Base-by-base conservation (phyloP, 2,888 invertebrate genomes). In the Diploptera punctata region DNA sequence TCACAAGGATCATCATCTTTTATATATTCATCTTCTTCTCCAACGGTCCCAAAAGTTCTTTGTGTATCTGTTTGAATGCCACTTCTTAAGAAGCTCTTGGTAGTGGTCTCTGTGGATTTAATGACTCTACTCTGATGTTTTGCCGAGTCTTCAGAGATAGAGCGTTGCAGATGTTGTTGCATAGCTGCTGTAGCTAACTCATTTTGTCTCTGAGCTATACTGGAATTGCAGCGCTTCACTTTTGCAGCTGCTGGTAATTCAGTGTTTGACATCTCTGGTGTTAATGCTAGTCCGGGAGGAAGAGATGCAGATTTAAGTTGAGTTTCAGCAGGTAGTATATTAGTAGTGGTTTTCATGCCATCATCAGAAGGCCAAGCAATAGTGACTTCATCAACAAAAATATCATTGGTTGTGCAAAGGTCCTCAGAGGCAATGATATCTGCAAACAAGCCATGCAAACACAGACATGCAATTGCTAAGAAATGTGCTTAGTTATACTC, bases 301-400 rank as follows among this genome's bases (percentile, higher is more conserved):
- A 90, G 82, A 74, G 90, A 90, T 33, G 89, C 88, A 74, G 89
- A 90, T 81, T 90, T 90, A 77, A 88, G 79, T 82, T 87, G 87
- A 38, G 84, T 84, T 79, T 89, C 88, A 77, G 79, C 82, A 0
- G 86, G 84, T 16, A 83, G 81, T 26, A 18, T 16, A n/a, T 65
- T 65, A 47, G 47, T n/a, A 26, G 26, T 21, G 38, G 33, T 9
- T 19, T 54, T 52, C 24, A 26, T 16, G 26, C 38, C 31, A 26
- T 65, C 43, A n/a, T 38, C 21, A 21, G 49, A 7, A 65, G 65
- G 49, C 44, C 57, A 67, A 67, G 43, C 71, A 44, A n/a, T n/a
- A n/a, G 31, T 19, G 47, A 24, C 62, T 21, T 9, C 31, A 62
- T 26, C 16, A 24, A 16, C 24, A 24, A 9, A 26, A 21, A 26